Percentiles rank a stretch among this genome's conserved stretches.
Conservation (phyloP, 2,113 vertebrate genomes). For the Gopherus flavomarginatus region DNA sequence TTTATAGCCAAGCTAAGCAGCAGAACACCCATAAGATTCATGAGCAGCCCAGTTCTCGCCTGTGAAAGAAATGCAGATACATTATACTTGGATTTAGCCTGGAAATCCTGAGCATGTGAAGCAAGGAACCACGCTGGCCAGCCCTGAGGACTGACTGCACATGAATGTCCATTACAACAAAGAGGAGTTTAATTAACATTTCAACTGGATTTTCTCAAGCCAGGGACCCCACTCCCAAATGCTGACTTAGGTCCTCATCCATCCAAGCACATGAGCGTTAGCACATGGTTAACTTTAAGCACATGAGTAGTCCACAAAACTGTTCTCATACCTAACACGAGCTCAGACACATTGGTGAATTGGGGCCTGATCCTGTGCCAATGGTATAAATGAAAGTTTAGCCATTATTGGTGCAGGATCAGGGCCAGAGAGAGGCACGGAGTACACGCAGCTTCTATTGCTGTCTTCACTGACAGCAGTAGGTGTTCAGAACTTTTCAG, state of each 20-base stretch:
- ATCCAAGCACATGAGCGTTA: conserved; percentile 23
- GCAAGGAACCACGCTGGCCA: conserved; percentile 30
- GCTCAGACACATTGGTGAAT: neutral
- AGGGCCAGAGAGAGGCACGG: neutral
- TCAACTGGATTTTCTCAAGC: conserved; percentile 34
- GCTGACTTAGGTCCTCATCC: conserved; percentile 60
- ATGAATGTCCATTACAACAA: conserved; percentile 34
- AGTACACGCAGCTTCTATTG: neutral
- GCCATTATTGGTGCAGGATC: neutral
- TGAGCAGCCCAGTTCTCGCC: conserved; percentile 93
- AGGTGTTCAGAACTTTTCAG: neutral
- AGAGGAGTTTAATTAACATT: conserved; percentile 27
- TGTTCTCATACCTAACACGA: neutral
- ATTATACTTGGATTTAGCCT: conserved; percentile 44
- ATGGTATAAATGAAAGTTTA: neutral
- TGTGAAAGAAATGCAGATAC: conserved; percentile 74
- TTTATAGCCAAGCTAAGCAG: conserved; percentile 93
- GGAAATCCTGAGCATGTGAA: conserved; percentile 42
- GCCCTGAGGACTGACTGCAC: neutral
- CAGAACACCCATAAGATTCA: conserved; percentile 94
- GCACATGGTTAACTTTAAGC: conserved; percentile 54
- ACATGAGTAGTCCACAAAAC: conserved; percentile 32
- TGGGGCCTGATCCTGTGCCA: neutral
- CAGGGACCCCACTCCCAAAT: conserved; percentile 55
- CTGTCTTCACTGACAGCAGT: neutral